phyloP scores from a whole-genome alignment of 2,113 vertebrate genomes.

The Centropus bengalensis region DNA sequence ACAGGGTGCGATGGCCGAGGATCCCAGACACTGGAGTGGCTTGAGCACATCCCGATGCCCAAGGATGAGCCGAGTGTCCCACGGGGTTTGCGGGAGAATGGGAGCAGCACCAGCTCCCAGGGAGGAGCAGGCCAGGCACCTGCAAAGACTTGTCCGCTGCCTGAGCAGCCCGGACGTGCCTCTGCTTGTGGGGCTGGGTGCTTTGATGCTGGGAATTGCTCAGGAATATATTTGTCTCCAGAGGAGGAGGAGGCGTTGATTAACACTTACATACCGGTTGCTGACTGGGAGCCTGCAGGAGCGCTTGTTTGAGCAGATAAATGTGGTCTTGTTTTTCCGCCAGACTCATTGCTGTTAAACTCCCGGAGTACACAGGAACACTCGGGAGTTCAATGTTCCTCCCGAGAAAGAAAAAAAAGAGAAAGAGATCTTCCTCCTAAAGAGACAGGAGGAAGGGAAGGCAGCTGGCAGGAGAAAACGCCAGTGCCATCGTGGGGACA shows the following conservation, averaged over 20 bases:
- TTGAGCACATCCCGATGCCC: fast-evolving
- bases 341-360: not conserved
- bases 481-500: too few species aligned
- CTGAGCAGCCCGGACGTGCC: not conserved
- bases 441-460: too few species aligned
- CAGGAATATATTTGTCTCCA: not conserved
- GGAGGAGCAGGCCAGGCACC: not conserved
- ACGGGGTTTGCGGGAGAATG: fast-evolving
- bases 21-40: fast-evolving
- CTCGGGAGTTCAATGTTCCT: fast-evolving
- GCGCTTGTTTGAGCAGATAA: not conserved
- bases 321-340: not conserved
- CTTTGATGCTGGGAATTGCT: not conserved
- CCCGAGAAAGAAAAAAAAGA: too few species aligned
- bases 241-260: not conserved
- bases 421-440: too few species aligned
- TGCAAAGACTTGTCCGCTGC: not conserved
- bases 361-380: not conserved
- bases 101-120: fast-evolving
- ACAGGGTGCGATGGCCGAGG: fast-evolving
- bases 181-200: not conserved
- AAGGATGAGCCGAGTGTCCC: fast-evolving
- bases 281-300: not conserved
- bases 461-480: too few species aligned
- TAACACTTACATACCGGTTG: not conserved